These are phyloP conservation scores for Epistrophe grossulariae DNA, from an alignment of 2,888 invertebrate species.

Conservation along the genomic window DNA sequence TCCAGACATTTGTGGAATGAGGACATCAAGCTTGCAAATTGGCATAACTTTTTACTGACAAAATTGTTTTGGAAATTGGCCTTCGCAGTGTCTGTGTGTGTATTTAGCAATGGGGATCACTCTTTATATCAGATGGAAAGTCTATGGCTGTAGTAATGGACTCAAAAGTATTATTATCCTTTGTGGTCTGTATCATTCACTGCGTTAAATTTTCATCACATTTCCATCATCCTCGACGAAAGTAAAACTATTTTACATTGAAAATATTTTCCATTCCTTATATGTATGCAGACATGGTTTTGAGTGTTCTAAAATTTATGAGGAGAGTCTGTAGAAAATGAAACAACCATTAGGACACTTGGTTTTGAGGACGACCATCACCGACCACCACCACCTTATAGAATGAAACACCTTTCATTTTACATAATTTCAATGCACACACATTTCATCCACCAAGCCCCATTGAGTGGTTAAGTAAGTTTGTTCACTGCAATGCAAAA, in stretches of 20 bases:
- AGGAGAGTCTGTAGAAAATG: conserved; percentile 53
- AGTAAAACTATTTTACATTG: conserved; percentile 50
- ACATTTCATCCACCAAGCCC: conserved; percentile 36
- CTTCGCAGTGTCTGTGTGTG: not conserved
- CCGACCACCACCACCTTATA: conserved; percentile 3
- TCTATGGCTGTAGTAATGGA: conserved; percentile 34
- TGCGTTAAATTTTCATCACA: conserved; percentile 53
- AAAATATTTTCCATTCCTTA: conserved; percentile 28
- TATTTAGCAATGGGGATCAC: conserved; percentile 12
- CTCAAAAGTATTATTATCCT: conserved; percentile 38
- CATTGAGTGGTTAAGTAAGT: conserved; percentile 73
- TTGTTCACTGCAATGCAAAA: conserved; percentile 55
- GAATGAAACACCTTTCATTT: conserved; percentile 38
- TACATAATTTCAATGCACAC: conserved; percentile 43
- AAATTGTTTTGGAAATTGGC: conserved; percentile 30
- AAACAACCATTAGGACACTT: conserved; percentile 70
- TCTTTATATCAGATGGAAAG: conserved; percentile 62
- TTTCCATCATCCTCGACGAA: conserved; percentile 27
- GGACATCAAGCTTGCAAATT: conserved; percentile 45
- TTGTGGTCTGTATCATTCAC: conserved; percentile 52
- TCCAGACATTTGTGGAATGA: conserved; percentile 45
- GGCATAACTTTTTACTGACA: conserved; percentile 39
- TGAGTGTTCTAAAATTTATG: conserved; percentile 15
- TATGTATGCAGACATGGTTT: conserved; percentile 40
- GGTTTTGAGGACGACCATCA: conserved; percentile 54